A percentile compares a stretch with the other conserved stretches of the same genome.
Conservation (phyloP, 2,797 vertebrate species). For the Cyprinodon diabolis region DNA sequence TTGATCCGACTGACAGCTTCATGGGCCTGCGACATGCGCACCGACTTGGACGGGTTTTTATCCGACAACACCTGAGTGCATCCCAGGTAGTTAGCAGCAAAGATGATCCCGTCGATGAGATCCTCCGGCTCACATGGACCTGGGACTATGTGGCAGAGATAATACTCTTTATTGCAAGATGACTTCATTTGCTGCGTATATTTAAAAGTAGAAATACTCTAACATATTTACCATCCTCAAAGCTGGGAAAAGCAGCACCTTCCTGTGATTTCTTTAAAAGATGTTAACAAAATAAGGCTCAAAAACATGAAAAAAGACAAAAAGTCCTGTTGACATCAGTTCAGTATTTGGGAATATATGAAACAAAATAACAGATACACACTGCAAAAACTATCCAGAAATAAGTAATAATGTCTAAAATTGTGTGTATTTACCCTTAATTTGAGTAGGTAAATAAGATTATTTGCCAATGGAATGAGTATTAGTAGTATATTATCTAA, state of each 20-base stretch:
- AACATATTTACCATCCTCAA: constrained; percentile 92
- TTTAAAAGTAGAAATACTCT: constrained; percentile 2
- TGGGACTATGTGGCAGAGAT: constrained; percentile 82
- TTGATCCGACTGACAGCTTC: constrained; percentile 95
- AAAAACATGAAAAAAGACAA: not conserved
- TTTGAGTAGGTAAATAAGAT: too few species aligned
- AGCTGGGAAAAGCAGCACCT: constrained; percentile 93
- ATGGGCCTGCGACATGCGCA: constrained; percentile 96
- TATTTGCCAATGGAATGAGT: too few species aligned
- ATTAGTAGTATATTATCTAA: too few species aligned
- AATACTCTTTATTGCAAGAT: constrained; percentile 15
- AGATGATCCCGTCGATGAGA: constrained; percentile 92
- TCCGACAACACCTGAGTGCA: constrained; percentile 95
- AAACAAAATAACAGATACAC: not conserved
- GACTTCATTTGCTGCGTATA: constrained; percentile 6
- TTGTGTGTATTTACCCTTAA: too few species aligned
- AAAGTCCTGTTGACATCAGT: not conserved
- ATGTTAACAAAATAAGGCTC: not conserved
- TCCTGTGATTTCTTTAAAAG: constrained; percentile 87
- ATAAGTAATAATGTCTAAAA: too few species aligned
- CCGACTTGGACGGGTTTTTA: constrained; percentile 94
- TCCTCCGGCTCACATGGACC: constrained; percentile 95
- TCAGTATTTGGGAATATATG: not conserved
- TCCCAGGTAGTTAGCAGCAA: constrained; percentile 97
- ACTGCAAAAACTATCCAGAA: too few species aligned